Evolutionary conservation across 2,797 vertebrate species (phyloP), one percentile per base, ranked within the genome.

Genomic region (Lacerta viridis): DNA sequence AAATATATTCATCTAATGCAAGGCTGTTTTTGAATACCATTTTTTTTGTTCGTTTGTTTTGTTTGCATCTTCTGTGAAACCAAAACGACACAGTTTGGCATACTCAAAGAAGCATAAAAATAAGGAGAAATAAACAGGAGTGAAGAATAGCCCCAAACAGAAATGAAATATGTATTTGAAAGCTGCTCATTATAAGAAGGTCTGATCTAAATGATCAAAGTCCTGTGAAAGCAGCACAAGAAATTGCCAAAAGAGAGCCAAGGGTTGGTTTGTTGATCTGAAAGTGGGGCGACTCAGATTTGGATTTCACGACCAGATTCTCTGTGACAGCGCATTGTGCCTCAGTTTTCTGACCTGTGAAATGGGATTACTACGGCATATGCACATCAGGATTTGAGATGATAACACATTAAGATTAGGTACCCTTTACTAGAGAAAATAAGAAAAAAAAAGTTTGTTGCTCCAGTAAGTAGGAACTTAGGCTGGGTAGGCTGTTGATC

Each of bases 21-120:
- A 91, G 81, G 36, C 80, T 93, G 83, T 55, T 50, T 92, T 91
- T 92, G 88, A 93, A 94, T 55, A 85, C 91, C 89, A 85, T 61
- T 84, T 87, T 90, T 15, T 87, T 90, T 55, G 50, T 55, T 55
- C 50, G 3, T 55, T 55, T 55, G 50, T 55, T 75, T 91, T 94
- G 93, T 96, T 96, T 95, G 93, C 81, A 90, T 94, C 95, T 95
- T 89, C 91, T 85, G 89, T 90, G 92, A 95, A 95, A 84, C 93
- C 92, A 91, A 93, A 94, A 94, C 93, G 91, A 95, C 92, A 93
- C 93, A 96, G 95, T 93, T 95, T 91, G 93, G 86, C 93, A 93
- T 64, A 91, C 93, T 94, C 94, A 96, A 96, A 96, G 93, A 0
- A 85, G 83, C 91, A 91, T 94, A 94, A 94, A 95, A 95, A 94